Conservation (phyloP, 2,888 invertebrate species). For the Apotomis turbidana region DNA sequence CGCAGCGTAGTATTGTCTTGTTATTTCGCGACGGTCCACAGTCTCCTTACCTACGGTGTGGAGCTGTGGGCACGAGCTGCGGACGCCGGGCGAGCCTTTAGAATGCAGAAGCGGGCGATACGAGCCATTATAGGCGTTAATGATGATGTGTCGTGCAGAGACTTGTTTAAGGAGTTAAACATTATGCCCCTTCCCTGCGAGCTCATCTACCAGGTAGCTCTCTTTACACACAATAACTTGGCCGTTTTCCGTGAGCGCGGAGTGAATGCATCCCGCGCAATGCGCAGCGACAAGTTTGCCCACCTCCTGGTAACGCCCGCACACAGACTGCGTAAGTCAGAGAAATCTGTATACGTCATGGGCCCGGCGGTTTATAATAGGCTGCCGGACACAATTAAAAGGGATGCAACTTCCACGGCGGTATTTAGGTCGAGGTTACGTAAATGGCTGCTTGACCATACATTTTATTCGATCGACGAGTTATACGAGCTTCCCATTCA, state of each 20-base stretch:
- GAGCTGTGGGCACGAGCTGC: not conserved
- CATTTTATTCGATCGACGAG: too few species aligned
- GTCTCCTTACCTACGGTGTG: slow-evolving; percentile 12
- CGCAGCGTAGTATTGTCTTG: not conserved
- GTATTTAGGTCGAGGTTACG: not conserved
- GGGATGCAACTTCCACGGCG: slow-evolving; percentile 5
- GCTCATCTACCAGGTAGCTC: slow-evolving; percentile 10
- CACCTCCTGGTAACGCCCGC: too few species aligned
- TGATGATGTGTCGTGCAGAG: slow-evolving; percentile 4
- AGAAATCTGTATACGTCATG: not conserved
- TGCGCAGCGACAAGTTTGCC: too few species aligned
- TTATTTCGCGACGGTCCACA: slow-evolving; percentile 17
- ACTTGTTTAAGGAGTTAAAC: slow-evolving; percentile 6
- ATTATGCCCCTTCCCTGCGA: slow-evolving; percentile 18
- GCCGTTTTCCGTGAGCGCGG: too few species aligned
- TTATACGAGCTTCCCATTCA: too few species aligned
- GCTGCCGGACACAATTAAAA: not conserved
- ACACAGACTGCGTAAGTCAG: too few species aligned
- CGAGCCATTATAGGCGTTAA: slow-evolving; percentile 9
- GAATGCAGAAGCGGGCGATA: slow-evolving; percentile 11
- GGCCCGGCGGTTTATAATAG: slow-evolving; percentile 1
- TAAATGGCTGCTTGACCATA: too few species aligned
- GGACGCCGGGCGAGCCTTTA: slow-evolving; percentile 2
- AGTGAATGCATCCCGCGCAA: too few species aligned
- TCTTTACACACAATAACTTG: too few species aligned